Evolutionary conservation across 2,888 invertebrate genomes (phyloP).

Genomic region (Exephanes ischioxanthus): DNA sequence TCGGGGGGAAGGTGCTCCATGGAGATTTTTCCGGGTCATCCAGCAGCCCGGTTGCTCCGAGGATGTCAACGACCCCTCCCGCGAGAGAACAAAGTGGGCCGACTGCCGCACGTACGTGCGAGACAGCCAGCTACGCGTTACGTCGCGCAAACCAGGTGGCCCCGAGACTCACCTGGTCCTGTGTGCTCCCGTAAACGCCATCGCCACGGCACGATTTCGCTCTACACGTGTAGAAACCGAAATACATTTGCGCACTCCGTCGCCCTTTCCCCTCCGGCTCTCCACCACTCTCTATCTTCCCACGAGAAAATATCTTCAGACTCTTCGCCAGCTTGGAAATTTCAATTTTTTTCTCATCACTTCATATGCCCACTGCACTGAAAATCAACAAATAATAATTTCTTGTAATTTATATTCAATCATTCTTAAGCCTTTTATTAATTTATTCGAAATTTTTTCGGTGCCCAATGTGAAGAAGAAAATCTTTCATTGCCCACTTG

Average conservation of each 20-base stretch:
- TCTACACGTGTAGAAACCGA: slow-evolving; percentile 50
- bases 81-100: slow-evolving; percentile 61
- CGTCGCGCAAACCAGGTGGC: slow-evolving; percentile 67
- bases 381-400: too few relatives aligned
- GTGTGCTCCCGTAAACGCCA: slow-evolving; percentile 53
- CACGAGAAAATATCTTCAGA: slow-evolving; percentile 23
- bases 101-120: slow-evolving; percentile 38
- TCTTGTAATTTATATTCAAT: too few relatives aligned
- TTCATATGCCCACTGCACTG: neutral
- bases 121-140: slow-evolving; percentile 41
- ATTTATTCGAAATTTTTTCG: too few relatives aligned
- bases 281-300: neutral
- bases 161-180: slow-evolving; percentile 66
- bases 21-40: slow-evolving; percentile 65
- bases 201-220: slow-evolving; percentile 45
- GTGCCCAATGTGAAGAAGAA: neutral
- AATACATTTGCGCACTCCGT: neutral
- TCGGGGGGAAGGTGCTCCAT: slow-evolving; percentile 36
- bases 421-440: too few relatives aligned
- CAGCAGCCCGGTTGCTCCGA: slow-evolving; percentile 43
- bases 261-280: slow-evolving; percentile 20
- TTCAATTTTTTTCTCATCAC: slow-evolving; percentile 1
- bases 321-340: slow-evolving; percentile 38
- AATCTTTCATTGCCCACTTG: neutral
- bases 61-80: slow-evolving; percentile 69